phyloP scores from a whole-genome alignment of 2,113 vertebrate genomes.

The Morone saxatilis region DNA sequence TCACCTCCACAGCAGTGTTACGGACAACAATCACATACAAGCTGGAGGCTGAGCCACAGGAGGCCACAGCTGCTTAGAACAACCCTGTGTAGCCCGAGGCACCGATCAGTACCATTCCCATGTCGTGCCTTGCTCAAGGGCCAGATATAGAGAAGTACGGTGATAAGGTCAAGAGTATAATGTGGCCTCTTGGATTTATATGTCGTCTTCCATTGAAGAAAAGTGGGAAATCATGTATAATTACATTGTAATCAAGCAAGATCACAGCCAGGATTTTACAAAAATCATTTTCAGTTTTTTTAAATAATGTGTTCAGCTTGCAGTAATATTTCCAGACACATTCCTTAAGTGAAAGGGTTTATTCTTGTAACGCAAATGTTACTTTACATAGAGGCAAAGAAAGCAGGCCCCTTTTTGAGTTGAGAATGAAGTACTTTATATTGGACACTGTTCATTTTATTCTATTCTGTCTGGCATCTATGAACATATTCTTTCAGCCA shows the following conservation, averaged over 20 bases:
- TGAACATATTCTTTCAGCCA: neutral
- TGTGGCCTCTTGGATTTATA: neutral
- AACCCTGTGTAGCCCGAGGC: slow-evolving; percentile 15
- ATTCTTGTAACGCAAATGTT: neutral
- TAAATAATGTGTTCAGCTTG: neutral
- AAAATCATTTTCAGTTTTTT: neutral
- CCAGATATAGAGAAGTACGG: slow-evolving; percentile 26
- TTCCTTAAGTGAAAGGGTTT: neutral
- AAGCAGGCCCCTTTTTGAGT: too few species aligned
- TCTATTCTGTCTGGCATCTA: too few species aligned
- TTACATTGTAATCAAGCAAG: neutral
- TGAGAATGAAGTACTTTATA: neutral
- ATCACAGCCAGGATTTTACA: neutral
- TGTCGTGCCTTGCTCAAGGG: slow-evolving; percentile 46
- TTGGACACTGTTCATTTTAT: neutral
- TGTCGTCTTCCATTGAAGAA: neutral
- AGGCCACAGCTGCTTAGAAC: slow-evolving; percentile 57
- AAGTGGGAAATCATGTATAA: neutral
- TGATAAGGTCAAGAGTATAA: slow-evolving; percentile 7
- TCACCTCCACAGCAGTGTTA: slow-evolving; percentile 61
- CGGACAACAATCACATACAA: slow-evolving; percentile 63
- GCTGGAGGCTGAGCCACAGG: slow-evolving; percentile 60
- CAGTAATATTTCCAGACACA: too few species aligned
- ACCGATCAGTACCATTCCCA: slow-evolving; percentile 46
- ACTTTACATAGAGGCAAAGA: neutral